Conservation (phyloP, 2,113 vertebrate species). For the Craseonycteris thonglongyai region DNA sequence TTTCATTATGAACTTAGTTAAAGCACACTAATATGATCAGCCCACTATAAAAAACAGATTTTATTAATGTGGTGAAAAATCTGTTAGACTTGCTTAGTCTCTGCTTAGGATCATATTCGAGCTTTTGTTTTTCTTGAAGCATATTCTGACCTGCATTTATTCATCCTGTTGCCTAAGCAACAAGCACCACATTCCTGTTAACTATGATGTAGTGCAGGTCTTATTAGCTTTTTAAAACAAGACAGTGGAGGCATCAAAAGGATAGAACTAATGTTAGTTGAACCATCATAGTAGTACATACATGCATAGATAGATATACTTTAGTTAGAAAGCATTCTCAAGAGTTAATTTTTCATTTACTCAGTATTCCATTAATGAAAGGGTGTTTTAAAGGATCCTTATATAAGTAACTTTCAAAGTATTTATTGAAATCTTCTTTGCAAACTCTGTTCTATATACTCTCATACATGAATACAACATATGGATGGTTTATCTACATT, state of each 20-base stretch:
- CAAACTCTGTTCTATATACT: background rate
- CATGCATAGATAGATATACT: constrained; percentile 35
- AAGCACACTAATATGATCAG: constrained; percentile 34
- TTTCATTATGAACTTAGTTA: constrained; percentile 38
- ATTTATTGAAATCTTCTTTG: constrained; percentile 37
- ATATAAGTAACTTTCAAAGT: constrained; percentile 45
- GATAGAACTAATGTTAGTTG: constrained; percentile 71
- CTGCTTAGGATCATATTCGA: constrained; percentile 55
- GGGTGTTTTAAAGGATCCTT: constrained; percentile 8
- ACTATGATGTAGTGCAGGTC: constrained; percentile 79
- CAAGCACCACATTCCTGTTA: constrained; percentile 81
- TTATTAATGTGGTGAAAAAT: constrained; percentile 62
- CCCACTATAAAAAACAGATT: constrained; percentile 46
- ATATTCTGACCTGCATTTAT: constrained; percentile 89
- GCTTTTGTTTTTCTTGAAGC: constrained; percentile 79
- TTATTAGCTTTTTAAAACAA: constrained; percentile 76
- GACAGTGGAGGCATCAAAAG: constrained; percentile 67
- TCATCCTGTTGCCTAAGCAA: constrained; percentile 92
- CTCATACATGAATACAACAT: background rate
- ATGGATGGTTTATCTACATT: background rate
- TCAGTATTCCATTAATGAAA: constrained; percentile 45
- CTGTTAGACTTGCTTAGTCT: constrained; percentile 60
- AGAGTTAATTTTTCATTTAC: constrained; percentile 60
- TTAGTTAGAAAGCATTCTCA: constrained; percentile 47
- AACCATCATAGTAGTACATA: constrained; percentile 45